phyloP scores from a whole-genome alignment of 2,888 invertebrate genomes.

The Molanna angustata region DNA sequence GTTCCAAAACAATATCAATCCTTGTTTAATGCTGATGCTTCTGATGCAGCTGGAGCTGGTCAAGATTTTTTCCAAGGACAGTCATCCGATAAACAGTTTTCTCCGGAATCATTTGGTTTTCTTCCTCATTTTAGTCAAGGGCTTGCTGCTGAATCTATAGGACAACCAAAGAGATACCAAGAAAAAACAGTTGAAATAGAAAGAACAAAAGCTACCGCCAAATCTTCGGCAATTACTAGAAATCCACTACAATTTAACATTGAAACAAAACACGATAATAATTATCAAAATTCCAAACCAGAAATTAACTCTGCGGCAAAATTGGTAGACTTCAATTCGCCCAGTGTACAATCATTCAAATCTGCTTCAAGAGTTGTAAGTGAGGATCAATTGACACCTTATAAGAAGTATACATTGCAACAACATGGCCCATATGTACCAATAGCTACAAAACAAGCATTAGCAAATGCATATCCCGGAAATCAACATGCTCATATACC shows the following conservation, averaged over 20 bases:
- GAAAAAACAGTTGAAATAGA: conserved; percentile 27
- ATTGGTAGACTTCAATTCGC: conserved; percentile 14
- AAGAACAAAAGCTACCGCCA: conserved; percentile 26
- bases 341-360: conserved; percentile 40
- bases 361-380: conserved; percentile 38
- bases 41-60: conserved; percentile 40
- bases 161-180: conserved; percentile 26
- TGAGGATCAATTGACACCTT: conserved; percentile 36
- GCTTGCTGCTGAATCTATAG: conserved; percentile 43
- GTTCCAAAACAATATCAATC: conserved; percentile 52
- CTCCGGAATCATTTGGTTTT: conserved; percentile 50
- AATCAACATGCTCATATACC: conserved; percentile 11
- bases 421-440: conserved; percentile 33
- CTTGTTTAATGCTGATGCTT: conserved; percentile 50
- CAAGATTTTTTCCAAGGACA: conserved; percentile 46
- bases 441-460: conserved; percentile 31
- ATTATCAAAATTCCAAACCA: conserved; percentile 44
- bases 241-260: conserved; percentile 49
- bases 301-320: conserved; percentile 37
- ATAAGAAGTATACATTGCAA: conserved; percentile 43
- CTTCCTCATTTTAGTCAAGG: conserved; percentile 52
- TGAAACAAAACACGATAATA: conserved; percentile 48
- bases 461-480: conserved; percentile 47
- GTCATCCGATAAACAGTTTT: conserved; percentile 48
- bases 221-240: conserved; percentile 32